These are phyloP conservation scores for Schizaphis graminum DNA, from an alignment of 2,888 invertebrate genomes.

Conservation along the genomic window DNA sequence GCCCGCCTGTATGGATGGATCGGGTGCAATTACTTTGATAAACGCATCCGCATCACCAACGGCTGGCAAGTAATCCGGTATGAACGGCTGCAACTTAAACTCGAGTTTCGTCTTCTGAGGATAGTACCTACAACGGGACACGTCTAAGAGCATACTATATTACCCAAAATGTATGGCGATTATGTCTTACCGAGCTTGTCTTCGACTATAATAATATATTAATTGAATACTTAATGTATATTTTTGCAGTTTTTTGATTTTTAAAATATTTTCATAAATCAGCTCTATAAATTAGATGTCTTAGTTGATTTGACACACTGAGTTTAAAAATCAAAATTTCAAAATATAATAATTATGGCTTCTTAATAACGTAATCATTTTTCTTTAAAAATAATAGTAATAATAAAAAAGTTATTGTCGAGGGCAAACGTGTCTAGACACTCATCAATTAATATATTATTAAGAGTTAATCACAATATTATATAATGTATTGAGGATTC, in stretches of 20 bases:
- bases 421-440: background rate
- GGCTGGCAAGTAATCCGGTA: slow-evolving; percentile 97
- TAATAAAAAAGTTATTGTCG: background rate
- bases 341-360: background rate
- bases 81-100: slow-evolving; percentile 91
- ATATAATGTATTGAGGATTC: background rate
- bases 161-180: background rate
- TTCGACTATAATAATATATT: background rate
- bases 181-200: background rate
- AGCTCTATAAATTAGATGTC: background rate
- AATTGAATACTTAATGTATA: background rate
- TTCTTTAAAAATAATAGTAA: background rate
- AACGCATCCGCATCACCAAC: slow-evolving; percentile 99
- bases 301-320: background rate
- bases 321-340: background rate
- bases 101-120: slow-evolving; percentile 93
- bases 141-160: background rate
- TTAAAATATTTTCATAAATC: background rate
- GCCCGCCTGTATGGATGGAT: slow-evolving; percentile 74
- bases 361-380: background rate
- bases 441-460: background rate
- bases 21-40: slow-evolving; percentile 91
- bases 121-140: slow-evolving; percentile 79
- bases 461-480: background rate
- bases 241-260: background rate